Conservation (phyloP, 2,888 invertebrate species). For the Neocrepidodera transversa region DNA sequence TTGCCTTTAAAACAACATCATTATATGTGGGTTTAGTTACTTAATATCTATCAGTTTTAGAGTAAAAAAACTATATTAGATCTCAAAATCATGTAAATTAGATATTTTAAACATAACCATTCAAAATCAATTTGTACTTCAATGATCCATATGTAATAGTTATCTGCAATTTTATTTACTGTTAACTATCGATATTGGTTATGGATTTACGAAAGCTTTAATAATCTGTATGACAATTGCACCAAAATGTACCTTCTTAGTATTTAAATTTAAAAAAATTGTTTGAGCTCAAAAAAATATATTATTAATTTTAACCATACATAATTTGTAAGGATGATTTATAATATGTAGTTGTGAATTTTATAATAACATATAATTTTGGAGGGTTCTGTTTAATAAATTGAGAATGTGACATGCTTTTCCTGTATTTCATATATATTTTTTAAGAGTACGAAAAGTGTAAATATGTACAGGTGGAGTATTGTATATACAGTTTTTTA, state of each 20-base stretch:
- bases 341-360: no score
- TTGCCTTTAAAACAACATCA: constrained; percentile 5
- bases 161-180: no score
- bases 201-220: no score
- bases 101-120: neutral
- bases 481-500: constrained; percentile 54
- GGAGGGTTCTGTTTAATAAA: neutral
- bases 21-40: constrained; percentile 5
- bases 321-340: no score
- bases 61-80: neutral
- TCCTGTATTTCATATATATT: constrained; percentile 24
- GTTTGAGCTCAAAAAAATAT: no score
- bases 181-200: no score
- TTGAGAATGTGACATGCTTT: constrained; percentile 13
- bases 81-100: neutral
- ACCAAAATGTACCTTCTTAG: no score
- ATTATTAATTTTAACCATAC: no score
- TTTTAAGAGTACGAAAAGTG: constrained; percentile 28
- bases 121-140: neutral
- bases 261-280: no score
- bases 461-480: constrained; percentile 41
- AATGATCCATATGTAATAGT: no score
- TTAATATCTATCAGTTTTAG: neutral
- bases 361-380: neutral
- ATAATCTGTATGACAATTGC: no score